Percentiles rank a stretch among this genome's conserved stretches.
These are phyloP conservation scores for Pseudanteris insignis DNA, from an alignment of 2,888 invertebrate genomes.

Conservation along the genomic window DNA sequence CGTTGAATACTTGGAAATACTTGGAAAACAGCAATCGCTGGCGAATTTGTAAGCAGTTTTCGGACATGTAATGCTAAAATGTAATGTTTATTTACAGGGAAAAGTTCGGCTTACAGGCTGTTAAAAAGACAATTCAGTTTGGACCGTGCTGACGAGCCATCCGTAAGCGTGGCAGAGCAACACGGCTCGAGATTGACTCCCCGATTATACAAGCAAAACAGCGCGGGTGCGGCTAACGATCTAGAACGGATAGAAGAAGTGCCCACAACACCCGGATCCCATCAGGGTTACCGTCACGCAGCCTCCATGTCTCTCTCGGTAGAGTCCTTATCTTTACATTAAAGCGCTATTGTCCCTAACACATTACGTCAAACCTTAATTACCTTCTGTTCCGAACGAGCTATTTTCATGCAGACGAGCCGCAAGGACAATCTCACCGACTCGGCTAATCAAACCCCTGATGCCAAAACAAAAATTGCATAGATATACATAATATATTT, in stretches of 20 bases:
- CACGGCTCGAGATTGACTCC: constrained; percentile 44
- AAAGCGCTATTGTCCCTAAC: constrained; percentile 60
- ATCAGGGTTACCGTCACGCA: constrained; percentile 59
- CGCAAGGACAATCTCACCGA: constrained; percentile 4
- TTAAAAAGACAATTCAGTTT: constrained; percentile 76
- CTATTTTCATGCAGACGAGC: constrained; percentile 12
- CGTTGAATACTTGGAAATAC: not conserved
- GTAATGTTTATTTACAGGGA: constrained; percentile 34
- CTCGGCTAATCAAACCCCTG: constrained; percentile 20
- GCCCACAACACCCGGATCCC: constrained; percentile 66
- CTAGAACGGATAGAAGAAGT: constrained; percentile 77
- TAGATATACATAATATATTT: constrained; percentile 38
- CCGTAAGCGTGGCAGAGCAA: constrained; percentile 32
- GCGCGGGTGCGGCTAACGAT: constrained; percentile 75
- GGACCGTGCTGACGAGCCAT: constrained; percentile 72
- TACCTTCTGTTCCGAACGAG: constrained; percentile 47
- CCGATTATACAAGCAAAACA: constrained; percentile 74
- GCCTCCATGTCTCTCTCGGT: constrained; percentile 65
- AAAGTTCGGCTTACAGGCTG: constrained; percentile 64
- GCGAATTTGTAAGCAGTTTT: not conserved
- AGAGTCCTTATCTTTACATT: constrained; percentile 62
- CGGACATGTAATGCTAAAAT: too few species aligned
- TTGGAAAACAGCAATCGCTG: not conserved
- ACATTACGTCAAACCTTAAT: constrained; percentile 14
- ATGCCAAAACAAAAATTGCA: constrained; percentile 5